phyloP scores from a whole-genome alignment of 2,113 vertebrate species.

The Corvus hawaiiensis region DNA sequence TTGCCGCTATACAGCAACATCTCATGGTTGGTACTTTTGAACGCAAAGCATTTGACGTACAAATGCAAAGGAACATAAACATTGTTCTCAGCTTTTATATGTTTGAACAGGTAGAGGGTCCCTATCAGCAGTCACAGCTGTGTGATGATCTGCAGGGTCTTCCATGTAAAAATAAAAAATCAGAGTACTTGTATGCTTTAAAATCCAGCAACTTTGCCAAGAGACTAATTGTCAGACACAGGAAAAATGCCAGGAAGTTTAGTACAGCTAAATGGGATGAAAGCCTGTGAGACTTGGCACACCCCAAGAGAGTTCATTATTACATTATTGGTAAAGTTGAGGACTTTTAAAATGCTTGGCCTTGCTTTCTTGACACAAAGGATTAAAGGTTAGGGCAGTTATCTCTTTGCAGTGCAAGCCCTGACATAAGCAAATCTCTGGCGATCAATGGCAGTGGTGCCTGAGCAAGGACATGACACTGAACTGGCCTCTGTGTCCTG shows the following conservation, averaged over 20 bases:
- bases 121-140: not conserved
- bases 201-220: slow-evolving; percentile 31
- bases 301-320: slow-evolving; percentile 49
- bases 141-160: not conserved
- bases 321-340: slow-evolving; percentile 51
- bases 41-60: not conserved
- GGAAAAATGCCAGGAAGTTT: slow-evolving; percentile 40
- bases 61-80: not conserved
- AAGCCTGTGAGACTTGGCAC: slow-evolving; percentile 12
- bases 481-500: not conserved
- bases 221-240: slow-evolving; percentile 21
- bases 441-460: not conserved
- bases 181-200: not conserved
- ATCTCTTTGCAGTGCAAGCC: not conserved
- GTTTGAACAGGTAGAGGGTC: not conserved
- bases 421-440: not conserved
- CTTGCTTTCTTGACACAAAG: slow-evolving; percentile 15
- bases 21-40: not conserved
- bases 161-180: not conserved
- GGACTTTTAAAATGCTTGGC: slow-evolving; percentile 27
- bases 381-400: slow-evolving; percentile 20
- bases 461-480: not conserved
- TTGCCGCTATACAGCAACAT: not conserved
- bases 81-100: not conserved
- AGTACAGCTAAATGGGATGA: not conserved